These are phyloP conservation scores for Podarcis raffonei DNA, from an alignment of 2,113 vertebrate species.

Conservation along the genomic window DNA sequence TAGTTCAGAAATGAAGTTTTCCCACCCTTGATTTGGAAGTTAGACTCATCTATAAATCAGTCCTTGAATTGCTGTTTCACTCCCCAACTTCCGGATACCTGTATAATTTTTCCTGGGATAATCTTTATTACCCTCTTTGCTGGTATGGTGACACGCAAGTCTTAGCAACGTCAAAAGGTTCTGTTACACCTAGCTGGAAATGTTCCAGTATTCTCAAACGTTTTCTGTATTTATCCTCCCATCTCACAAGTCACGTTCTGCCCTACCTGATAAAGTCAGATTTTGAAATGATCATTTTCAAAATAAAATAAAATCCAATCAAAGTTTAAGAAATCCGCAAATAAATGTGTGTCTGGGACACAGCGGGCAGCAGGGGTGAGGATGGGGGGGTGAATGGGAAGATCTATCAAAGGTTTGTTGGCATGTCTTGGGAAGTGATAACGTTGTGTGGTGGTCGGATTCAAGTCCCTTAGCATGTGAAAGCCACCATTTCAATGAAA, in stretches of 20 bases:
- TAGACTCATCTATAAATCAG: not conserved
- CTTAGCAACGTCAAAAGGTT: too few relatives aligned
- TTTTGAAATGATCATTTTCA: not conserved
- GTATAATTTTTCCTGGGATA: too few relatives aligned
- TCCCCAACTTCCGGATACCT: too few relatives aligned
- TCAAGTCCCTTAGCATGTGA: constrained; percentile 49
- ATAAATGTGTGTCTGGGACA: not conserved
- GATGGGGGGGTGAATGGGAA: not conserved
- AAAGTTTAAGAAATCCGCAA: rapidly evolving
- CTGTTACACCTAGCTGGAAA: not conserved
- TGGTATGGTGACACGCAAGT: not conserved
- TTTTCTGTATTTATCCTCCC: not conserved
- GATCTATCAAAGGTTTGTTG: not conserved
- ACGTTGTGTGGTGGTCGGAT: not conserved
- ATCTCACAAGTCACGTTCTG: not conserved
- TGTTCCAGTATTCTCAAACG: not conserved
- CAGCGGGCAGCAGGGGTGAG: too few relatives aligned
- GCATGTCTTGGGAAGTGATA: constrained; percentile 12
- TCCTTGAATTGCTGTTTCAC: not conserved
- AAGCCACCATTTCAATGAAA: constrained; percentile 52
- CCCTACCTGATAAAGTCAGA: rapidly evolving
- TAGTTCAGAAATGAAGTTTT: too few relatives aligned
- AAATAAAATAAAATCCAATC: not conserved
- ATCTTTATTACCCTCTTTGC: not conserved
- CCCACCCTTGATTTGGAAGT: not conserved